Base-by-base conservation (phyloP, 2,113 vertebrate genomes). In the Thalassarche chlororhynchos region DNA sequence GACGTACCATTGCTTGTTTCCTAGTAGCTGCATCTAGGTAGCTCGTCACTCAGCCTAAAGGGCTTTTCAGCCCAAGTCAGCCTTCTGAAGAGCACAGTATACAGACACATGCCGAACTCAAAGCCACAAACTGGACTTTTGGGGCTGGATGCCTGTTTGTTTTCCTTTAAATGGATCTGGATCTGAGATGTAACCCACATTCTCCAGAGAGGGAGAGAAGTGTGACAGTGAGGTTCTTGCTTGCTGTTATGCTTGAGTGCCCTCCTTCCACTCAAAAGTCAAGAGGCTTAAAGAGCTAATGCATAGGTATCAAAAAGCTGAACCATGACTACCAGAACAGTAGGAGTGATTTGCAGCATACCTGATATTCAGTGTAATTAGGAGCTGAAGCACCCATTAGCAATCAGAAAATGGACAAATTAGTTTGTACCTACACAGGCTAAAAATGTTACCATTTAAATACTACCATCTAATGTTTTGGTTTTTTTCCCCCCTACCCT, bases 301-400 rank as follows among this genome's bases (percentile, higher is more conserved):
- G 72, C 69, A 71, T 19, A 32, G 25, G 8, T 70, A 75, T 83
- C 36, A 75, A 81, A 91, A 75, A 88, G 26, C n/a, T 92, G 62
- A 85, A 79, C 52, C 42, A 38, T 14, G 6, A 49, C 66, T 80
- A n/a, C 49, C 42, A 87, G 83, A 85, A 74, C 32, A 64, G 47
- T 91, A 95, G 62, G 57, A 87, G 84, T 83, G 87, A 91, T 92
- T 89, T 95, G 80, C 96, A 96, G 92, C 94, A 96, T 98, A 96
- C 97, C 86, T 98, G 96, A 98, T 98, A 98, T 97, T 98, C 98
- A 97, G 94, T 97, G 97, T 98, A 98, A 98, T 98, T 98, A 98
- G 75, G 98, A 98, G 96, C 98, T 98, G 98, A 99, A 98, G 98
- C 98, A 98, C 96, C 98, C 98, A 98, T 98, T 98, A 98, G 98